Evolutionary conservation across 2,113 vertebrate species (phyloP), one percentile per base, ranked within the genome.

Genomic region (Rousettus leschenaultii): DNA sequence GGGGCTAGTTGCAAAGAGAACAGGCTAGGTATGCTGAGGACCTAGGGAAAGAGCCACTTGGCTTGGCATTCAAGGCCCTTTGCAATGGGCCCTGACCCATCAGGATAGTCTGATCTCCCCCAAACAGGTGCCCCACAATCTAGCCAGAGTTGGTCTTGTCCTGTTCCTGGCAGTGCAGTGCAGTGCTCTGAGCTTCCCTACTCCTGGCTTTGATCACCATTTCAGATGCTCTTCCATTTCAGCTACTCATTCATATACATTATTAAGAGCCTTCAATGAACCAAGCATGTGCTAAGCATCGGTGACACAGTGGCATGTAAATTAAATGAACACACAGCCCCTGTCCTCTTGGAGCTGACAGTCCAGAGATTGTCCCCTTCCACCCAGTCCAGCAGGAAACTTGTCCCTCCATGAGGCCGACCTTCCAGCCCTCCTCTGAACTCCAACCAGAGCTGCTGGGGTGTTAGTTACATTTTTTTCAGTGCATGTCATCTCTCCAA

Each of bases 401-500:
- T 86, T 59, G 61, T 45, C 91, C 33, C 66, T 94, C 82, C 13
- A 0, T 22, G 33, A 66, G 43, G 18, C 75, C 18, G 8, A 59
- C 40, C 59, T 87, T 87, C 94, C 61, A 48, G 74, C 28, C 77
- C 55, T 84, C 75, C 91, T 82, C 65, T 86, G n/a, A 53, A 33
- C 65, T 91, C 80, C 77, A 82, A 91, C 73, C 75, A 94, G 21
- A 91, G 80, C 35, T 59, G 74, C 86, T 0, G 1, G 6, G 80
- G 84, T 91, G 93, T 89, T 94, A 88, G 89, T 68, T 70, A 86
- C 78, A 59, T 95, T 89, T 95, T 95, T 91, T 77, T 68, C 92
- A 71, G 33, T 74, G 51, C 1, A 0, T 95, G 96, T 95, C 97
- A 95, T 94, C 79, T 91, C 89, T 71, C 74, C 91, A 97, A 95